Base-by-base conservation (phyloP, 2,888 invertebrate genomes). In the Erebia ligea region DNA sequence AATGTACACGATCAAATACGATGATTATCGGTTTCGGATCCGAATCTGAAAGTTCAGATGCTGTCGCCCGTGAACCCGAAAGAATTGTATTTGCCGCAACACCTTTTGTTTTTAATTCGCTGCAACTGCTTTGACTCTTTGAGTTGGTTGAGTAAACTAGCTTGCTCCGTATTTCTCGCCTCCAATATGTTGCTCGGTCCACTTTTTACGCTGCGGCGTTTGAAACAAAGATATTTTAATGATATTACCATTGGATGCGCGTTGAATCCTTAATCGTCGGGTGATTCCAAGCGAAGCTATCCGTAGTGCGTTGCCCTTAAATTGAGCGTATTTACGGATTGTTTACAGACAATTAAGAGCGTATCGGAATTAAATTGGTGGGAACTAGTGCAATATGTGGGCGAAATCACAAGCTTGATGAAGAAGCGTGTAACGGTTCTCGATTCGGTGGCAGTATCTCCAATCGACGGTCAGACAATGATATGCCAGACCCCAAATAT, bases 151-250 rank as follows among this genome's bases (percentile, higher is more conserved):
- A 83, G 82, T 79, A 81, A 84, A 86, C 84, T 83, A 81, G 82
- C 77, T 80, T 82, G 83, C 83, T 82, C 79, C 85, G 86, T 85
- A 89, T 90, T 90, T 92, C 89, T 92, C 92, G 92, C 93, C 90
- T 92, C 82, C 82, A 85, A 87, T 34, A 34, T 87, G 88, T 87
- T 84, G 85, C 64, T 58, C 67, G 70, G 82, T 78, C 78, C 78
- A 81, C 86, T 92, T 92, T 91, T 92, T 89, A 88, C 84, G 83
- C 86, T 80, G 87, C 89, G 90, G 89, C 85, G 82, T 91, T 91
- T 89, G 86, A 89, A 86, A 90, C 91, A 91, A 89, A 92, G 90
- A 90, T 91, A 93, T 93, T 93, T 93, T 93, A 92, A 92, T 90
- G 91, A 90, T 91, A 93, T 92, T 91, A 89, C 91, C 87, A 86